These are phyloP conservation scores for Circaetus gallicus DNA, from an alignment of 2,113 vertebrate species.

Conservation along the genomic window DNA sequence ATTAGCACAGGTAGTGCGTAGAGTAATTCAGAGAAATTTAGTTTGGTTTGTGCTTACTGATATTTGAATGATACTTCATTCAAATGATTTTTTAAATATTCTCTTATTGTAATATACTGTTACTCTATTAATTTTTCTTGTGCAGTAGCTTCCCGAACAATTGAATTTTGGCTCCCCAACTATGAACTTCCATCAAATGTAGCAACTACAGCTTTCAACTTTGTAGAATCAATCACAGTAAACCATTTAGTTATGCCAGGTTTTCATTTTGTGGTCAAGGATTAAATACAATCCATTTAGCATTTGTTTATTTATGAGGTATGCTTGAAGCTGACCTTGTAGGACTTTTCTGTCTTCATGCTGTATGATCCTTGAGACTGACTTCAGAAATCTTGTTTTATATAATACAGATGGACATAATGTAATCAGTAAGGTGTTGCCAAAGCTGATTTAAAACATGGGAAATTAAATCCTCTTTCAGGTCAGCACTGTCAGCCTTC, in stretches of 20 bases:
- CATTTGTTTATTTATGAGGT: not conserved
- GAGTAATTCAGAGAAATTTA: not conserved
- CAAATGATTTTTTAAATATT: not conserved
- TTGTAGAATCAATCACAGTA: not conserved
- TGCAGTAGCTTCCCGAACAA: not conserved
- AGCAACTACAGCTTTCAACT: not conserved
- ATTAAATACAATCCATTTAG: not conserved
- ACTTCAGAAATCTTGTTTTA: not conserved
- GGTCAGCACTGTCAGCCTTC: slow-evolving; percentile 3
- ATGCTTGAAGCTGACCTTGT: not conserved
- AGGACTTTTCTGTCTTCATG: not conserved
- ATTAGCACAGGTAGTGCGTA: too few species aligned
- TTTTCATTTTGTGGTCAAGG: not conserved
- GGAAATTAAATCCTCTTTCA: not conserved
- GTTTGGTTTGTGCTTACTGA: not conserved
- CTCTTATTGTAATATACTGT: not conserved
- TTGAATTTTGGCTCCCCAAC: not conserved
- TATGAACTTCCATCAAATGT: not conserved
- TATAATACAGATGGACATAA: not conserved
- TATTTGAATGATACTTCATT: not conserved
- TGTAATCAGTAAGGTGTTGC: slow-evolving; percentile 16
- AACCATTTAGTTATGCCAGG: not conserved
- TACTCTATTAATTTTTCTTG: not conserved
- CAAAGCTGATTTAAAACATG: not conserved
- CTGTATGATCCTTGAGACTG: not conserved